These are phyloP conservation scores for Euleptes europaea DNA, from an alignment of 2,113 vertebrate species.

Conservation along the genomic window DNA sequence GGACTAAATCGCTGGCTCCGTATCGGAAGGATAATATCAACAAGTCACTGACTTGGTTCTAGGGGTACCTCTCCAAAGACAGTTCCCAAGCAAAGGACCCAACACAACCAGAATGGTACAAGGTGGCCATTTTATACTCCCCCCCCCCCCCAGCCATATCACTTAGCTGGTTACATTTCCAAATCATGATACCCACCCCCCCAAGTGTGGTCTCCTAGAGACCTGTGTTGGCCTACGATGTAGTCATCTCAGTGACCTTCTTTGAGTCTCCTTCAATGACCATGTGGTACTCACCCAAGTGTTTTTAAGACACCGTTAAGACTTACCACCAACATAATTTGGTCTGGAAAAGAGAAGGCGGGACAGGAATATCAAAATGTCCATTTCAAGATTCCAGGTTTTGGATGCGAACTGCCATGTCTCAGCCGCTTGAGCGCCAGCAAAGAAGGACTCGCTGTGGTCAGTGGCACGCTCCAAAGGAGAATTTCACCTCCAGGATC, in stretches of 20 bases:
- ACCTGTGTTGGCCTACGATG: neutral
- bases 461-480: neutral
- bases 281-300: neutral
- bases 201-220: neutral
- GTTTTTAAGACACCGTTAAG: neutral
- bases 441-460: neutral
- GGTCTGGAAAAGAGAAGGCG: neutral
- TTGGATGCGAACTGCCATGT: neutral
- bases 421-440: neutral
- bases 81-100: neutral
- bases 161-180: neutral
- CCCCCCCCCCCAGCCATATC: neutral
- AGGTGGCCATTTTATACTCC: neutral
- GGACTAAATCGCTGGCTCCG: neutral
- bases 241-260: neutral
- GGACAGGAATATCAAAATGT: neutral
- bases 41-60: neutral
- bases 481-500: neutral
- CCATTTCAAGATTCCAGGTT: neutral
- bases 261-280: no score
- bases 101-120: neutral
- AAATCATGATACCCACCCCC: neutral
- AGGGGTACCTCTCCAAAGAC: neutral
- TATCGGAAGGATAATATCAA: neutral
- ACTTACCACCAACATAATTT: neutral